These are phyloP conservation scores for Cataglyphis albicans DNA, from an alignment of 2,888 invertebrate species.

Conservation along the genomic window DNA sequence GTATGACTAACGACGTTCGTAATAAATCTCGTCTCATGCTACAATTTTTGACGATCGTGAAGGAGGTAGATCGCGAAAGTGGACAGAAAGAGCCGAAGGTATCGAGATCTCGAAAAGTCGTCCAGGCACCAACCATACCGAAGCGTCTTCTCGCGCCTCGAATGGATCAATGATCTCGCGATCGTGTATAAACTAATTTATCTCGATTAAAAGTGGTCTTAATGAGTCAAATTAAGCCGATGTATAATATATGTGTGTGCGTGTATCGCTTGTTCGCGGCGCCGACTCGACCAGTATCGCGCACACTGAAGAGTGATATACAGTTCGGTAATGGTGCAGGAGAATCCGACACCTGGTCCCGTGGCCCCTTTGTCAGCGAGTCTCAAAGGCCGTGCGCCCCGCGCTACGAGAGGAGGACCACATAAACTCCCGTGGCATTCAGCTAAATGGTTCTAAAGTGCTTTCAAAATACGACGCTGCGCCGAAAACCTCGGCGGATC, in stretches of 20 bases:
- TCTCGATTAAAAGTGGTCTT: constrained; percentile 80
- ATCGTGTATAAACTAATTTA: constrained; percentile 76
- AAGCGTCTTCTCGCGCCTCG: constrained; percentile 22
- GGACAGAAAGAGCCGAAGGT: constrained; percentile 34
- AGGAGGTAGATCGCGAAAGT: constrained; percentile 56
- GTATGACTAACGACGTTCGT: constrained; percentile 38
- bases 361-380: constrained; percentile 78
- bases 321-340: constrained; percentile 84
- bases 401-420: constrained; percentile 70
- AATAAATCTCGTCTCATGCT: constrained; percentile 39
- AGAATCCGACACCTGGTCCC: constrained; percentile 83
- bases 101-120: constrained; percentile 61
- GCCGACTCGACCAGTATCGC: constrained; percentile 46
- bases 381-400: constrained; percentile 70
- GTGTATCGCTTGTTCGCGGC: constrained; percentile 64
- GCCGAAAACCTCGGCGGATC: constrained; percentile 64
- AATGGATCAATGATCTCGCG: constrained; percentile 24
- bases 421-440: constrained; percentile 81
- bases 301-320: constrained; percentile 83
- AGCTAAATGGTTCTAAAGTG: constrained; percentile 83
- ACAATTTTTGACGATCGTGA: constrained; percentile 30
- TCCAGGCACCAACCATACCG: neutral
- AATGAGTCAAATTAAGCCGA: constrained; percentile 82
- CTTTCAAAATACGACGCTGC: constrained; percentile 76
- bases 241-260: constrained; percentile 75